Evolutionary conservation across 2,888 invertebrate species (phyloP), one percentile per base, ranked within the genome.

Genomic region (Troides aeacus): DNA sequence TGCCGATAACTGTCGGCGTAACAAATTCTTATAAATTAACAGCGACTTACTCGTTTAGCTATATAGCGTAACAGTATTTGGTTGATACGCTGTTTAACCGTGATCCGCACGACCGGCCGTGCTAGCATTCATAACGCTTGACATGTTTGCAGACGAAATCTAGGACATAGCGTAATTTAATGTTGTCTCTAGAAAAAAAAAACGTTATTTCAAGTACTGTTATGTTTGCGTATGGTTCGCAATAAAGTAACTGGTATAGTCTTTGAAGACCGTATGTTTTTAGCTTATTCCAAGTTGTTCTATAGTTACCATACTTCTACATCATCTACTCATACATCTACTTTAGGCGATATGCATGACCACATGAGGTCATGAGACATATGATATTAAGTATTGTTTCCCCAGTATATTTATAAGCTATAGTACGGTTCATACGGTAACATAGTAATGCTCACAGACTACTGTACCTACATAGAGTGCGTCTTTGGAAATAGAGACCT

Each of bases 11-110:
- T 36, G 63, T 74, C 76, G 75, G 80, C 78, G 82, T 80, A 84
- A 84, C 83, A 76, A 80, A 85, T 82, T 75, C 69, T 69, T 75
- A 75, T 73, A 77, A 78, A 80, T 81, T 79, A 81, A 74, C 71
- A 76, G 76, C 74, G 71, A 77, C 76, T 79, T 64, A 53, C 77
- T 75, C 72, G 75, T 77, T 78, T 72, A 74, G 8, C 23, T n/a
- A 21, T 42, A 57, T 17, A 50, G 60, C 50, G 7, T 21, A 58
- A 10, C 57, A 59, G 63, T 53, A 68, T 64, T 68, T 68, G 50
- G 59, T 64, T 60, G 71, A 71, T 74, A 72, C 72, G 71, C 64
- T 64, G 24, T 72, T 72, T 71, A 72, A 66, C 36, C 36, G 21
- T 6, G 64, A 53, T 64, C 56, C 46, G 57, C 64, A 56, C 21